These are phyloP conservation scores for Metopia argyrocephala DNA, from an alignment of 2,888 invertebrate species.

Conservation along the genomic window DNA sequence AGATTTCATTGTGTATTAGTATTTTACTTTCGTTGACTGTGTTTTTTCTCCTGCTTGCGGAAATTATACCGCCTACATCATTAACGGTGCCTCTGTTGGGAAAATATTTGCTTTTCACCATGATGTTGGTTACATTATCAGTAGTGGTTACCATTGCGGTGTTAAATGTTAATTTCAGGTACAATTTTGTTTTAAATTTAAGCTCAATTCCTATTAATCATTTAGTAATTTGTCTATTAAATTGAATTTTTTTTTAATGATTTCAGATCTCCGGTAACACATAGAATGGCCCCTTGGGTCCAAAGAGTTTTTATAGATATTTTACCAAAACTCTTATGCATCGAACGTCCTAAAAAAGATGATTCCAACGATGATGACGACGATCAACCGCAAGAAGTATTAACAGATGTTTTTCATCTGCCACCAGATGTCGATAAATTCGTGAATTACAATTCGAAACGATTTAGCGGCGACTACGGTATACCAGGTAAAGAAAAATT, in stretches of 20 bases:
- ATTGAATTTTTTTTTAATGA: neutral
- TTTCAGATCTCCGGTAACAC: conserved; percentile 90
- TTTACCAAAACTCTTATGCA: conserved; percentile 91
- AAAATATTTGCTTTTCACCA: conserved; percentile 95
- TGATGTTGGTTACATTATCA: conserved; percentile 95
- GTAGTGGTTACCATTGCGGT: conserved; percentile 96
- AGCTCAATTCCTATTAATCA: too few species aligned
- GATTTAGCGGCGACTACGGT: conserved; percentile 86
- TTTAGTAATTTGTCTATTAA: too few species aligned
- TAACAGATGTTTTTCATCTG: conserved; percentile 88
- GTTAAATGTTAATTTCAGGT: conserved; percentile 92
- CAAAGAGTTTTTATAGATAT: conserved; percentile 90
- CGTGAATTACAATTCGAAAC: conserved; percentile 81
- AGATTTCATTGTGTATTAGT: conserved; percentile 96
- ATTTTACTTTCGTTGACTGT: conserved; percentile 95
- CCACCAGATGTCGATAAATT: conserved; percentile 84
- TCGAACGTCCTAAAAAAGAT: conserved; percentile 92
- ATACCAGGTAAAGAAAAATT: conserved; percentile 80
- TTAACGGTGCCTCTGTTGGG: conserved; percentile 94
- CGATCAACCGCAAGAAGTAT: conserved; percentile 82
- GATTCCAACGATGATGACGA: conserved; percentile 82
- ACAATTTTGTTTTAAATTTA: conserved; percentile 5
- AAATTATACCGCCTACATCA: conserved; percentile 96
- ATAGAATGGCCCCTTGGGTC: conserved; percentile 95
- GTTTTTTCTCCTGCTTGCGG: conserved; percentile 94